A percentile compares a stretch with the other conserved stretches of the same genome.
Conservation (phyloP, 2,797 vertebrate species). For the Megalops cyprinoides region DNA sequence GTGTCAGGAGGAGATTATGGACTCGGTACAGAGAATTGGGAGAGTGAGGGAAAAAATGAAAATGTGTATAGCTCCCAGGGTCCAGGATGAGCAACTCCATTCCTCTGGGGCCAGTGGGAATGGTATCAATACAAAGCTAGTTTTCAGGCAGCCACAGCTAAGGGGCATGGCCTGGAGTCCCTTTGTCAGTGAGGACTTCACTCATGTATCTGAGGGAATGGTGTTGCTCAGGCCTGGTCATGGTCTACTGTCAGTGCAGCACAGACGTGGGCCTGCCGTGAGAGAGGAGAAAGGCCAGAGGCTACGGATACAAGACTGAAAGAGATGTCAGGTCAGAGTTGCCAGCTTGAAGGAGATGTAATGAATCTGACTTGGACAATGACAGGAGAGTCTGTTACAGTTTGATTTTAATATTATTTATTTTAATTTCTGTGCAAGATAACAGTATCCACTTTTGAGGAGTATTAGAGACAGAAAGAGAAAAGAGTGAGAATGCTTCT, state of each 20-base stretch:
- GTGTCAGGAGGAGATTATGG: constrained; percentile 41
- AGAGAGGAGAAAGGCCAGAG: neutral
- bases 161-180: neutral
- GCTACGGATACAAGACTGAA: constrained; percentile 32
- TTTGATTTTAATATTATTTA: constrained; percentile 84
- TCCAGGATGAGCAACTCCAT: constrained; percentile 26
- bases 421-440: constrained; percentile 73
- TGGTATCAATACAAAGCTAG: neutral
- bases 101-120: constrained; percentile 22
- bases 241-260: constrained; percentile 42
- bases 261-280: neutral
- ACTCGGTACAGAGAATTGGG: constrained; percentile 41
- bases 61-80: constrained; percentile 15
- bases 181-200: neutral
- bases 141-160: neutral
- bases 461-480: constrained; percentile 15
- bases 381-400: constrained; percentile 75
- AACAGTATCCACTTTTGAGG: constrained; percentile 71
- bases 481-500: constrained; percentile 8
- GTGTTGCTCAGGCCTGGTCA: constrained; percentile 49
- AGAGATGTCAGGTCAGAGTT: neutral
- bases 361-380: constrained; percentile 70
- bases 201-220: constrained; percentile 29
- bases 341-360: constrained; percentile 42
- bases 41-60: constrained; percentile 14